These are phyloP conservation scores for Pogonognathellus flavescens DNA, from an alignment of 1,140 invertebrate genomes.

Conservation along the genomic window DNA sequence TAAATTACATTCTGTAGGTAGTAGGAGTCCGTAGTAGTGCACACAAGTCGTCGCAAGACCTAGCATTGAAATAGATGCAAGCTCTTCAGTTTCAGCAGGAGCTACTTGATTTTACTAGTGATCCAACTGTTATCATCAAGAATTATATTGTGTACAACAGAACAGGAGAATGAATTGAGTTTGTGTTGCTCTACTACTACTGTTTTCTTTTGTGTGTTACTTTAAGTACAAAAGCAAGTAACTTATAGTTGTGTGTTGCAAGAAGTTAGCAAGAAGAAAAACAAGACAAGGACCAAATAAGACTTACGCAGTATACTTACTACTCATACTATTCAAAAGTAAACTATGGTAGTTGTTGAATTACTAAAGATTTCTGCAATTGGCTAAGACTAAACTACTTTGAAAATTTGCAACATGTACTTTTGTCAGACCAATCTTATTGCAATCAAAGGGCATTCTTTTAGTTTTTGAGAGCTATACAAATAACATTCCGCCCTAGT, in stretches of 20 bases:
- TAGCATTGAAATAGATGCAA: constrained; percentile 20
- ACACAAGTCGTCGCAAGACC: background rate
- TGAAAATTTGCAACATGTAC: constrained; percentile 32
- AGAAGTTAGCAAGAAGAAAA: background rate
- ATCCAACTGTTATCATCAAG: constrained; percentile 25
- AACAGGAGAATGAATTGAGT: background rate
- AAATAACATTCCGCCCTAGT: constrained; percentile 36
- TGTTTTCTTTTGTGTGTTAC: constrained; percentile 2
- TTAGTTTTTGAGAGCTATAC: constrained; percentile 9
- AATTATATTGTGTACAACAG: background rate
- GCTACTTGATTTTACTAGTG: constrained; percentile 9
- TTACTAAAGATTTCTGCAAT: constrained; percentile 8
- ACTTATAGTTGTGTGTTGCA: background rate
- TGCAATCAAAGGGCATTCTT: constrained; percentile 26
- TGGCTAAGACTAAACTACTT: background rate
- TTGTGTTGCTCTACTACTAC: background rate
- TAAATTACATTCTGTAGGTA: constrained; percentile 10
- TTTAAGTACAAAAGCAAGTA: background rate
- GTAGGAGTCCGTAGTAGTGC: background rate
- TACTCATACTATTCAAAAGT: background rate
- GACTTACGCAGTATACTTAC: background rate
- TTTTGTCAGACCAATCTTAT: constrained; percentile 24
- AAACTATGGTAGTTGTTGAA: constrained; percentile 19
- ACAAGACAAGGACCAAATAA: constrained; percentile 10
- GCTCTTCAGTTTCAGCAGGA: constrained; percentile 2